Percentiles rank a stretch among this genome's conserved stretches.
Evolutionary conservation across 2,888 invertebrate species (phyloP).

Genomic region (Acronicta aceris): DNA sequence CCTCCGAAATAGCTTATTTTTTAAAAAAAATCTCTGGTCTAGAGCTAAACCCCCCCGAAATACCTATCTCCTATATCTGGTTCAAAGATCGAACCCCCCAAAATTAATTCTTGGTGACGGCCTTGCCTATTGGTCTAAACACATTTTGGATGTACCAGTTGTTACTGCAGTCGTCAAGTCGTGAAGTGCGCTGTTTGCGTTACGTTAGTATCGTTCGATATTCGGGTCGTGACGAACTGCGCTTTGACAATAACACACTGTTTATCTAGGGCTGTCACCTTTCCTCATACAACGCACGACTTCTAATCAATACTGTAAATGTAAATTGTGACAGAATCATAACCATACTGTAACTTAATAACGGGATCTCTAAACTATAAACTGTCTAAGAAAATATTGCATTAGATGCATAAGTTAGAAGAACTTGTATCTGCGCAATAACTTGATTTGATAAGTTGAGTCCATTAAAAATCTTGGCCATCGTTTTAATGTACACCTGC

Average conservation of each 20-base stretch:
- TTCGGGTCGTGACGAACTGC: conserved; percentile 72
- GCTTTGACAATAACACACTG: conserved; percentile 61
- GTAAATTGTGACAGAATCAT: conserved; percentile 36
- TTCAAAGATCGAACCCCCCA: too few relatives aligned
- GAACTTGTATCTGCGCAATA: conserved; percentile 21
- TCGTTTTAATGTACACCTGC: conserved; percentile 13
- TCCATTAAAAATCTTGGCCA: conserved; percentile 8
- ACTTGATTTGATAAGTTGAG: conserved; percentile 5
- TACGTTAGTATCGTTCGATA: conserved; percentile 67
- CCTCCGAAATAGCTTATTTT: too few relatives aligned
- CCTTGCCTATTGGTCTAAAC: too few relatives aligned
- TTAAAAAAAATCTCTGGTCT: too few relatives aligned
- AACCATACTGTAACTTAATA: conserved; percentile 14
- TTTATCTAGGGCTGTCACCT: conserved; percentile 51
- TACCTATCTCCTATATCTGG: too few relatives aligned
- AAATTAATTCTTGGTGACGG: too few relatives aligned
- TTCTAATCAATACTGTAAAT: conserved; percentile 49
- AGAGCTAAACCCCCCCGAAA: too few relatives aligned
- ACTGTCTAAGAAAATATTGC: conserved; percentile 3
- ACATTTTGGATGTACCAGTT: not conserved
- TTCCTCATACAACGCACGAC: not conserved
- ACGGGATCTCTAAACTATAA: conserved; percentile 1
- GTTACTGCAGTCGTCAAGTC: conserved; percentile 11
- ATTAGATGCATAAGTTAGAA: not conserved
- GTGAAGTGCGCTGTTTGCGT: conserved; percentile 62